Evolutionary conservation across 1,140 invertebrate genomes (phyloP).

Genomic region (Sesamia nonagrioides): DNA sequence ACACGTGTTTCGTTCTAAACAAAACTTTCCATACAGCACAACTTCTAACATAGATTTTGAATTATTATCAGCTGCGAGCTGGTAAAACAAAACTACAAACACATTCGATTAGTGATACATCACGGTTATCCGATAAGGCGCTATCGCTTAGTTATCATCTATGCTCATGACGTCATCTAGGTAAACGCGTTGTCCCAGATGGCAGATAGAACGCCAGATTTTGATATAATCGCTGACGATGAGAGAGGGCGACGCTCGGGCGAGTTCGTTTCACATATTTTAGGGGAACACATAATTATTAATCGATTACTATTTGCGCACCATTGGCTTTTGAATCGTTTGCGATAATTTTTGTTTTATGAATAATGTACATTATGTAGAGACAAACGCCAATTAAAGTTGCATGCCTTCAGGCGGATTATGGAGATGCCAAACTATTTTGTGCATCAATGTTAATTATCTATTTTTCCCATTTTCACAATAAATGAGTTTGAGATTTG

Average conservation of each 20-base stretch:
- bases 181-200: slow-evolving; percentile 34
- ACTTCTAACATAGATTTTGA: not conserved
- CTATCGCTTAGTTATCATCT: slow-evolving; percentile 59
- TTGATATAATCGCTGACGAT: slow-evolving; percentile 47
- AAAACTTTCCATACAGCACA: slow-evolving; percentile 14
- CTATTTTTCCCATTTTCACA: too few species aligned
- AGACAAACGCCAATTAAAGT: too few species aligned
- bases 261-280: not conserved
- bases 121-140: slow-evolving; percentile 71
- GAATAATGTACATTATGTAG: too few species aligned
- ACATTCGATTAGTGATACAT: slow-evolving; percentile 80
- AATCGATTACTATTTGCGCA: not conserved
- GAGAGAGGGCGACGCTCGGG: not conserved
- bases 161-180: slow-evolving; percentile 68
- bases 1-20: not conserved
- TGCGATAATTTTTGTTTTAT: too few species aligned
- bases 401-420: too few species aligned
- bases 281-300: slow-evolving; percentile 21
- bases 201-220: slow-evolving; percentile 36
- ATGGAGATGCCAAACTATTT: too few species aligned
- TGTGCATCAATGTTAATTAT: too few species aligned
- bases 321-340: slow-evolving; percentile 6
- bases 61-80: slow-evolving; percentile 48
- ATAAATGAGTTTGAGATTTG: too few species aligned
- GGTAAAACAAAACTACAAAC: slow-evolving; percentile 69